phyloP scores from a whole-genome alignment of 2,797 vertebrate genomes.

The Sphenodon punctatus region DNA sequence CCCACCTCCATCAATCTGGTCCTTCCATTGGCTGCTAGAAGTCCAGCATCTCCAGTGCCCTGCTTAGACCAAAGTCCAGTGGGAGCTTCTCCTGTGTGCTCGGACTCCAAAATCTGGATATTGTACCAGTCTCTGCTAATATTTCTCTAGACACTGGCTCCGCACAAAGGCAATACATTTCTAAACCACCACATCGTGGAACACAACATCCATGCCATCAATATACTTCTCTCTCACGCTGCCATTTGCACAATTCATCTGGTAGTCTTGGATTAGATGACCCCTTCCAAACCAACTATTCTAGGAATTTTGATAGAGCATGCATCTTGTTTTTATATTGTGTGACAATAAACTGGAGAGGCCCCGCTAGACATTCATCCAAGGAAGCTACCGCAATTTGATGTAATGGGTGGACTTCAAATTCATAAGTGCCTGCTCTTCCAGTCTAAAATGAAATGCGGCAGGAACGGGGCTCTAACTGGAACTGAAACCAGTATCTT shows the following conservation, averaged over 20 bases:
- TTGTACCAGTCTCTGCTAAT: no score
- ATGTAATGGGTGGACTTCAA: neutral
- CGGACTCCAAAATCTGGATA: neutral
- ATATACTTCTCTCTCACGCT: no score
- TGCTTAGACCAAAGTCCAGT: neutral
- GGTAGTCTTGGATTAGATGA: no score
- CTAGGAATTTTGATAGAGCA: no score
- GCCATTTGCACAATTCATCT: no score
- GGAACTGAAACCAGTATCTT: no score
- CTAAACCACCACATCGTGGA: no score
- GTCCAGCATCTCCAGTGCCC: neutral
- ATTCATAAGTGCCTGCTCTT: neutral
- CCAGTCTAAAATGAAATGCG: neutral
- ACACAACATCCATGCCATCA: no score
- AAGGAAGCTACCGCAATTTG: neutral
- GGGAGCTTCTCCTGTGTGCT: neutral
- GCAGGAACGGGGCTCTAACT: neutral
- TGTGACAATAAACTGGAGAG: accelerated
- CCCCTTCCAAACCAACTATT: no score
- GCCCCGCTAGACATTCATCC: neutral
- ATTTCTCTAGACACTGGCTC: no score
- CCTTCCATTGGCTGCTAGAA: neutral
- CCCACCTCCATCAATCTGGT: no score
- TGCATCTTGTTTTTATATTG: neutral
- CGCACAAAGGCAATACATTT: no score